Evolutionary conservation across 2,888 invertebrate species (phyloP), one percentile per base, ranked within the genome.

Genomic region (Horisme vitalbata): DNA sequence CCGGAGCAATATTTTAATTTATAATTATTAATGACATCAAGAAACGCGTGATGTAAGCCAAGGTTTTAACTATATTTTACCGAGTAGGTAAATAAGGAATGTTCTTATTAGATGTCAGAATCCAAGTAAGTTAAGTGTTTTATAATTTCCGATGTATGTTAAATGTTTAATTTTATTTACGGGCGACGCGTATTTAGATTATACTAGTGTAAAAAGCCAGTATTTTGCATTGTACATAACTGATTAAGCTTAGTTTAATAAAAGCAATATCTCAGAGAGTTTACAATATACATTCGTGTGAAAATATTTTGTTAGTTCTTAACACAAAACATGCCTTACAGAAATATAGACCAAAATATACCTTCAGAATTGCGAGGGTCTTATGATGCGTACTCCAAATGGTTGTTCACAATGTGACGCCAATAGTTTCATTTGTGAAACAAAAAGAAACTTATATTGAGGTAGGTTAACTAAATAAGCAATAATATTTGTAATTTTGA

Each of bases 121-220:
- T 33, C 27, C 9, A 7, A 37, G 6, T 7, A 23, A 18, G 21
- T 9, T 26, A 2, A 6, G 10, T 10, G 11, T 11, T 32, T 18
- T 32, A n/a, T n/a, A n/a, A n/a, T n/a, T n/a, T n/a, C n/a, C n/a
- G n/a, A n/a, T n/a, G n/a, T n/a, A n/a, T n/a, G n/a, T 4, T 9
- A 14, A 8, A 27, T 1, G 18, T 27, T 41, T 33, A 20, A 20
- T 33, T 26, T 33, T 26, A 3, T 28, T 18, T 12, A n/a, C n/a
- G n/a, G n/a, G n/a, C n/a, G 8, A 41, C 10, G 20, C 14, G 11
- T 41, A 34, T 33, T 41, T 27, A 13, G 33, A n/a, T 41, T 28
- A 26, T 13, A 21, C 14, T 45, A 53, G 55, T 65, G 62, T 69
- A 67, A 53, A 63, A 65, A 62, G 48, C 32, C 57, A 61, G 55